Evolutionary conservation across 2,797 vertebrate species (phyloP).

Genomic region (Anolis apletophallus): DNA sequence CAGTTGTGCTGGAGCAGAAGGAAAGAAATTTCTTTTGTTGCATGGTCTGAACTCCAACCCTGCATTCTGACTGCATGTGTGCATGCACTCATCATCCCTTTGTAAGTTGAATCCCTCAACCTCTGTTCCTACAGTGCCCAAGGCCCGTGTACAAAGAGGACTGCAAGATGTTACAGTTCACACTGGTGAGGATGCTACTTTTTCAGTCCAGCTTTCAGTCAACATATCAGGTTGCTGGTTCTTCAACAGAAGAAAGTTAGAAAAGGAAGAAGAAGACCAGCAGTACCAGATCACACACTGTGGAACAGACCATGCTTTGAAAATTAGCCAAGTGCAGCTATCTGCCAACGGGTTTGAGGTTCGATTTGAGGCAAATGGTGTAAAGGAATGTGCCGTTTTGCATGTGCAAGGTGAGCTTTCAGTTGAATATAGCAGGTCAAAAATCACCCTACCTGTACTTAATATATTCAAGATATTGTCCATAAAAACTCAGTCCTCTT

Average conservation of each 20-base stretch:
- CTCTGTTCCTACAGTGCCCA: constrained; percentile 83
- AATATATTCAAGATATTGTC: not conserved
- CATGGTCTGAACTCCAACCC: not conserved
- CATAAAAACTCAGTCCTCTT: not conserved
- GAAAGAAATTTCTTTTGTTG: not conserved
- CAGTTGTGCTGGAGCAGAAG: not conserved
- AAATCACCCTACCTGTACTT: not conserved
- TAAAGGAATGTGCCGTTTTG: constrained; percentile 88
- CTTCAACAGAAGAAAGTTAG: constrained; percentile 84
- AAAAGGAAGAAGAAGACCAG: constrained; percentile 81
- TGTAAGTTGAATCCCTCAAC: not conserved
- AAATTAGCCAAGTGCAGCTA: constrained; percentile 82
- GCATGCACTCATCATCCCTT: accelerated
- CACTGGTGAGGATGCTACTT: constrained; percentile 86
- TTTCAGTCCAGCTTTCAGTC: constrained; percentile 91
- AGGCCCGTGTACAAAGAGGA: constrained; percentile 87
- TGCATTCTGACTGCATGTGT: not conserved
- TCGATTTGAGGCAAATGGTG: constrained; percentile 87
- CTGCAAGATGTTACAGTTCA: constrained; percentile 87
- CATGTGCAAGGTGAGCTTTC: constrained; percentile 88
- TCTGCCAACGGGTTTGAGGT: constrained; percentile 87
- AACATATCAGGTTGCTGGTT: constrained; percentile 90
- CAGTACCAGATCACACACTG: constrained; percentile 78
- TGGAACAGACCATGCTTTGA: constrained; percentile 86
- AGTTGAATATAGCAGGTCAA: accelerated